Evolutionary conservation across 2,113 vertebrate species (phyloP).

Genomic region (Sprattus sprattus): DNA sequence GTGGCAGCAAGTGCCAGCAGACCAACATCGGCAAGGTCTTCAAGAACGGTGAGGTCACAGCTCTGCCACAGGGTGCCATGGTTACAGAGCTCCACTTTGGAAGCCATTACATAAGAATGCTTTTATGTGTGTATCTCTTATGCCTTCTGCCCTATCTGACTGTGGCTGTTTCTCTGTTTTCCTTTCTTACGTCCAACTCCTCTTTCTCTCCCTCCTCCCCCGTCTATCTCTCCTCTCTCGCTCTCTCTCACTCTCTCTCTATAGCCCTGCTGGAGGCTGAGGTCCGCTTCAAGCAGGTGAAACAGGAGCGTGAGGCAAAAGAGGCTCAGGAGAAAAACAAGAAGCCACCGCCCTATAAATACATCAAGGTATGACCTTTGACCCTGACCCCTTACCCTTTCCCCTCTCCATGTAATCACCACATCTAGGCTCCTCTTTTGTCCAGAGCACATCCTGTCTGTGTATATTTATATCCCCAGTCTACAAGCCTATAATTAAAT

Average conservation of each 20-base stretch:
- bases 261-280: constrained; percentile 92
- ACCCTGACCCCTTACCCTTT: not conserved
- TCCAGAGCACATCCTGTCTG: not conserved
- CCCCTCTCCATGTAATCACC: not conserved
- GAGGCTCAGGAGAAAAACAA: constrained; percentile 90
- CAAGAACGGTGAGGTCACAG: constrained; percentile 80
- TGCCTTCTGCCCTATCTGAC: no score
- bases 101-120: no score
- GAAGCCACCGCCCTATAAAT: constrained; percentile 94
- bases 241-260: not conserved
- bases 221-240: not conserved
- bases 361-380: constrained; percentile 83
- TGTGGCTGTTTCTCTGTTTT: no score
- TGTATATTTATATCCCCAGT: no score
- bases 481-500: no score
- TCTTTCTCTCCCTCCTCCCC: not conserved
- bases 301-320: constrained; percentile 87
- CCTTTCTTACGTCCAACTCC: no score
- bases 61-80: no score
- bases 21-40: constrained; percentile 94
- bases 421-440: not conserved
- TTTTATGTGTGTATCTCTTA: no score
- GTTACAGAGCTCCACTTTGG: no score
- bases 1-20: constrained; percentile 89
- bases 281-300: constrained; percentile 86